These are phyloP conservation scores for Caerostris extrusa DNA, from an alignment of 1,140 invertebrate genomes.

Conservation along the genomic window DNA sequence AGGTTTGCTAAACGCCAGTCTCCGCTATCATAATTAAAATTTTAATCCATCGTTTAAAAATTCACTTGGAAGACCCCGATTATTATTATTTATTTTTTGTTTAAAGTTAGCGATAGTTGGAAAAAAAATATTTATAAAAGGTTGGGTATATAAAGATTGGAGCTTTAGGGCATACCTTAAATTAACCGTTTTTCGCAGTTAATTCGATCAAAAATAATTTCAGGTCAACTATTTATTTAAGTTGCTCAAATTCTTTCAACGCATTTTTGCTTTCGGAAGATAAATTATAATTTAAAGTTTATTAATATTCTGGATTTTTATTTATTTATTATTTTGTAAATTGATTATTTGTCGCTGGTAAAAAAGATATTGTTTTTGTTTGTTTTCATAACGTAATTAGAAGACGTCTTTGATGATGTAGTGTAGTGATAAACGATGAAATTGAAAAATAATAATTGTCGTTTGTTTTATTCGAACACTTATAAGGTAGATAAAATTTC, in stretches of 20 bases:
- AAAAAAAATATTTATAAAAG: not conserved
- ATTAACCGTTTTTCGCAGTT: not conserved
- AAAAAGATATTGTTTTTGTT: no score
- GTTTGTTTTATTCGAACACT: no score
- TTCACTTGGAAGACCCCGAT: not conserved
- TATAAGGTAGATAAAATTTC: no score
- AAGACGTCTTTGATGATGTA: no score
- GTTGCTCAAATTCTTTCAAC: not conserved
- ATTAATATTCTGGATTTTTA: not conserved
- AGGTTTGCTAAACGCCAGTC: not conserved
- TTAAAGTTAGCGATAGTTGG: not conserved
- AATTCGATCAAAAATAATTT: not conserved
- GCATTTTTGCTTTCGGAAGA: not conserved
- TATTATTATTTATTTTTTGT: not conserved
- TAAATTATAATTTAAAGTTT: slow-evolving; percentile 13
- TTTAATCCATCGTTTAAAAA: slow-evolving; percentile 1
- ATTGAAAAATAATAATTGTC: no score
- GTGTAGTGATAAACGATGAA: no score
- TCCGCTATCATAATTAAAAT: slow-evolving; percentile 23
- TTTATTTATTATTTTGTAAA: not conserved
- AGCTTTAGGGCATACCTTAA: not conserved
- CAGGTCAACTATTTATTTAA: not conserved
- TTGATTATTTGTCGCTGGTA: no score
- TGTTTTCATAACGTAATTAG: no score
- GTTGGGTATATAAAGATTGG: not conserved